Evolutionary conservation across 2,888 invertebrate species (phyloP), one percentile per base, ranked within the genome.

Genomic region (Caenorhabditis plicata): DNA sequence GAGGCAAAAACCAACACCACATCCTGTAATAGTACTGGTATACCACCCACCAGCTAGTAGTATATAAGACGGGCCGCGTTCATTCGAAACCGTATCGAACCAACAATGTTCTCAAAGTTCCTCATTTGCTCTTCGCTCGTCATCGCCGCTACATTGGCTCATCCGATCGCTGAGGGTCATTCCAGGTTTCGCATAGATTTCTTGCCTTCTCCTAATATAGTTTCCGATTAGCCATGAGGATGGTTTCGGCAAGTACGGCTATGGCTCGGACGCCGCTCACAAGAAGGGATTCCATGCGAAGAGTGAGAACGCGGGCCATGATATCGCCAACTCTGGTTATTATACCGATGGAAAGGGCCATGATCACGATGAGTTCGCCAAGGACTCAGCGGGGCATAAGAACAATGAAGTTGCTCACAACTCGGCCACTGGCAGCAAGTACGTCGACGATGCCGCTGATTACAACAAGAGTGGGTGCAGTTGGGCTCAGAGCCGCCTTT

Each of bases 381-480:
- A 68, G 46, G 64, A 70, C 39, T 33, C 60, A 25, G 56, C 60
- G 19, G 63, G 51, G 17, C 55, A 66, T 44, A 56, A 64, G 31
- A 54, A 69, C 25, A 64, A 69, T 47, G 49, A 58, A 17, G 65
- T 57, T 32, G 64, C 52, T 27, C 65, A 65, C 38, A 50, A 65
- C n/a, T 53, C 53, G 8, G 68, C 56, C 25, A 58, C 70, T 4
- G 68, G 62, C n/a, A 54, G 47, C 53, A 68, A 67, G 38, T 65
- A 70, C 36, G 51, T 53, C n/a, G 55, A 70, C 40, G 72, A 60
- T 17, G 58, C 63, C 41, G 60, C 54, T 36, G 58, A 68, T 43
- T 69, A 65, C 52, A 69, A 66, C 51, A 72, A 72, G 47, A 57
- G 65, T 58, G n/a, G n/a, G n/a, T 17, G n/a, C 9, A 9, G 19